Evolutionary conservation across 2,888 invertebrate species (phyloP), one percentile per base, ranked within the genome.

Genomic region (Mythimna pallens): DNA sequence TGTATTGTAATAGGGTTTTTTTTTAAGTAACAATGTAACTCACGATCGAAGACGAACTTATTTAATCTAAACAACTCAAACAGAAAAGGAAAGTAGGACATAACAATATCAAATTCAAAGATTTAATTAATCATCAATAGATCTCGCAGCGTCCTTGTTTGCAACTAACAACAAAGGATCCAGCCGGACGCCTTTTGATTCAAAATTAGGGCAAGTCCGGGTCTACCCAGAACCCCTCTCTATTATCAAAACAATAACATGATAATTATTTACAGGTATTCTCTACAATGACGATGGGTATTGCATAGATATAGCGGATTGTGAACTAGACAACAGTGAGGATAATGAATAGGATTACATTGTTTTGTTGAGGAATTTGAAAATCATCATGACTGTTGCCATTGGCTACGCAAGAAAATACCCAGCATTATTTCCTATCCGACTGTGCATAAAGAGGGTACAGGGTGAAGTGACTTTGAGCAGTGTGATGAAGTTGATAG

Each of bases 211-310:
- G n/a, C 47, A 65, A 70, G 47, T 67, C 74, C 66, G 75, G 79
- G 59, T 57, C 30, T 12, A 66, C 20, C 63, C 25, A 3, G 59
- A 63, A 58, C 59, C 70, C 70, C 55, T 43, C 68, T 79, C 58
- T 65, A 75, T 67, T 79, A 61, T 61, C 10, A 55, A 63, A 80
- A 80, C 78, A 79, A 66, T 79, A 73, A 73, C 55, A 34, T 55
- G 25, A 78, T 73, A 73, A 80, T 76, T 58, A 77, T 80, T 74
- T 70, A 74, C 80, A 78, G 78, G 79, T 74, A 65, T 57, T 34
- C 57, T 20, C 34, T 4, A 47, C 30, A 36, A 59, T 58, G n/a
- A 25, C 0, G n/a, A 9, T 40, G 30, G 12, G 25, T 17, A 47
- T 34, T 20, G 52, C 55, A 34, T 62, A 71, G 57, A 22, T 20